These are phyloP conservation scores for Remorina albescens DNA, from an alignment of 2,797 vertebrate genomes.

Conservation along the genomic window DNA sequence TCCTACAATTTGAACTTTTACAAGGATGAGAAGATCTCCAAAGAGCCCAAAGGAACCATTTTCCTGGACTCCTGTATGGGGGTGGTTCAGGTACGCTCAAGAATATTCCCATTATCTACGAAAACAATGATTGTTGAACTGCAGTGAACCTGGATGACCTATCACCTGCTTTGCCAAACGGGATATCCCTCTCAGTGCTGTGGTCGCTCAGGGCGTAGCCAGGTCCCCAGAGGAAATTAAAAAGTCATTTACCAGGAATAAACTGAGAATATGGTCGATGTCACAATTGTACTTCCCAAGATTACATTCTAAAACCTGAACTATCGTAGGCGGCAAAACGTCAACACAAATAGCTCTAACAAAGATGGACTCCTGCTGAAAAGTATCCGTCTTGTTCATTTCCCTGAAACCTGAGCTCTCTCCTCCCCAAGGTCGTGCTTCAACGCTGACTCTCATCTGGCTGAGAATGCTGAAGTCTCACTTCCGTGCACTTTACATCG, in stretches of 20 bases:
- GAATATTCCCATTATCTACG: constrained; percentile 10
- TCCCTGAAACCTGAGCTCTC: constrained; percentile 71
- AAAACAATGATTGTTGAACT: constrained; percentile 27
- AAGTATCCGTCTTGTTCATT: constrained; percentile 34
- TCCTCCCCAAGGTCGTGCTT: constrained; percentile 50
- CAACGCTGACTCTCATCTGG: constrained; percentile 72
- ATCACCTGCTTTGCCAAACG: constrained; percentile 40
- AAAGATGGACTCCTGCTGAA: constrained; percentile 37
- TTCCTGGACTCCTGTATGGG: constrained; percentile 99
- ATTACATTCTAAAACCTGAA: neutral
- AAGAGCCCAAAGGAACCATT: constrained; percentile 98
- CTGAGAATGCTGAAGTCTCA: constrained; percentile 68
- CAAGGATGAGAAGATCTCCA: constrained; percentile 99
- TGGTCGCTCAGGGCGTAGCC: constrained; percentile 14
- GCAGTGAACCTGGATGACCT: constrained; percentile 16
- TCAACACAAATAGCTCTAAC: constrained; percentile 26
- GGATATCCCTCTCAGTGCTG: constrained; percentile 44
- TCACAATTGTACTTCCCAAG: constrained; percentile 26
- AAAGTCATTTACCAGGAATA: constrained; percentile 27
- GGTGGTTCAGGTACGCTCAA: constrained; percentile 91
- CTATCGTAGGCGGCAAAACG: neutral
- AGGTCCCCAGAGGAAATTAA: constrained; percentile 19
- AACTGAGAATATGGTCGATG: constrained; percentile 6
- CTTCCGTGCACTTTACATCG: constrained; percentile 55
- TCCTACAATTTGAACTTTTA: constrained; percentile 99